Evolutionary conservation across 2,113 vertebrate species (phyloP), one percentile per base, ranked within the genome.

Genomic region (Callipepla californica): DNA sequence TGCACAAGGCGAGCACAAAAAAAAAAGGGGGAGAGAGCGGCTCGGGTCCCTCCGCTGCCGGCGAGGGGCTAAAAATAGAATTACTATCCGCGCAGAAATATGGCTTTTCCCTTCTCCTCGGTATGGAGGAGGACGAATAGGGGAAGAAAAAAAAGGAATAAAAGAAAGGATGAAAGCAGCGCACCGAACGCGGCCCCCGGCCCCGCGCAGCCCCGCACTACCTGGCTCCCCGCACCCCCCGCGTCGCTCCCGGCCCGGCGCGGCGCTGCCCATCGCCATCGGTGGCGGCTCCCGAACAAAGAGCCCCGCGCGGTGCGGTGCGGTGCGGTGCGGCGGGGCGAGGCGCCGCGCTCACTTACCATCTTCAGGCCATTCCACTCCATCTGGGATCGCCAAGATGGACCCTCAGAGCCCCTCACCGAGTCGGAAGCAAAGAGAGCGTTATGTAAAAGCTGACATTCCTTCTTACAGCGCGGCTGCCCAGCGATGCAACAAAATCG

Each of bases 351-450:
- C 96, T 96, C 98, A 97, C 99, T 99, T 99, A 99, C 99, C 99
- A 99, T 99, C 98, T 99, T 99, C 98, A 99, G 99, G 98, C 99
- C 99, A 99, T 99, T 99, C 99, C 99, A 99, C 99, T 99, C 99
- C 99, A 99, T 99, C 98, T 99, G 98, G 98, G 98, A 99, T 98
- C 98, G 97, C 97, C 97, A 98, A 98, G 98, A 98, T 98, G 98
- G 98, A 98, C 98, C 98, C 97, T 98, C 94, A 96, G 92, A 97
- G 97, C 97, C 97, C 94, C 97, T 98, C 97, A 98, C 97, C 98
- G 98, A 98, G 97, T 98, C 97, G 98, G 98, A 97, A 98, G 98
- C 98, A 96, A 98, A 98, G 98, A 98, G 96, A 98, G 97, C 97
- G 98, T 98, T 98, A 98, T 98, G 98, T 98, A 98, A 98, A 98